Conservation (phyloP, 2,888 invertebrate species). For the Dryococelus australis region DNA sequence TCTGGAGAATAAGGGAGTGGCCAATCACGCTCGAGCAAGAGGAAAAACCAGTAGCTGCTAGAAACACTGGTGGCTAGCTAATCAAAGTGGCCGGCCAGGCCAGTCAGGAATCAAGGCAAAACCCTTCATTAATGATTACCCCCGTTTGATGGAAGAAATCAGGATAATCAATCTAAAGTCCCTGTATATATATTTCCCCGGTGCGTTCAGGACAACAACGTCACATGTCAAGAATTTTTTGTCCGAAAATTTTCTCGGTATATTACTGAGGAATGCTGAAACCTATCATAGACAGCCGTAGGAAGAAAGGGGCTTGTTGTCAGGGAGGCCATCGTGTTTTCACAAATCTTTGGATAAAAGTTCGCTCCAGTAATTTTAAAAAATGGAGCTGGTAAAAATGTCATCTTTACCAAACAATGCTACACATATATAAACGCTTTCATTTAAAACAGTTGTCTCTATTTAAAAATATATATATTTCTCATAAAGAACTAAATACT, state of each 20-base stretch:
- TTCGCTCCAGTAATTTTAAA: neutral
- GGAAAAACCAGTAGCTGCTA: slow-evolving; percentile 38
- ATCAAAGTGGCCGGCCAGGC: slow-evolving; percentile 32
- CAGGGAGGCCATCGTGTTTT: neutral
- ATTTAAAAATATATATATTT: too few relatives aligned
- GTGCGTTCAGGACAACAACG: neutral
- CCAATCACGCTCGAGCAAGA: slow-evolving; percentile 35
- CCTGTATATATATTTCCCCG: neutral
- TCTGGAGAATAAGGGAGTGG: slow-evolving; percentile 35
- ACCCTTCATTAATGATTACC: slow-evolving; percentile 41
- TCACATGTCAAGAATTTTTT: slow-evolving; percentile 16
- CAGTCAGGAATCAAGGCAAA: slow-evolving; percentile 36
- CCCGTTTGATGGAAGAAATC: slow-evolving; percentile 41
- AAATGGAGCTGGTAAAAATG: too few relatives aligned
- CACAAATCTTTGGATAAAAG: neutral
- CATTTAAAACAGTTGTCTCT: too few relatives aligned
- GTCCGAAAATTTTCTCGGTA: neutral
- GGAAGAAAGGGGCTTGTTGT: neutral
- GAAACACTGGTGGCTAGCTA: slow-evolving; percentile 39
- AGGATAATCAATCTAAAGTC: slow-evolving; percentile 41
- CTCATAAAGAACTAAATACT: too few relatives aligned
- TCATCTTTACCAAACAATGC: too few relatives aligned
- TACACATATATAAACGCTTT: too few relatives aligned
- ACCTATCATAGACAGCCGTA: neutral
- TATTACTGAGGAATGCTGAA: slow-evolving; percentile 1